Evolutionary conservation across 1,140 invertebrate species (phyloP), one percentile per base, ranked within the genome.

Genomic region (Helicoverpa zea): DNA sequence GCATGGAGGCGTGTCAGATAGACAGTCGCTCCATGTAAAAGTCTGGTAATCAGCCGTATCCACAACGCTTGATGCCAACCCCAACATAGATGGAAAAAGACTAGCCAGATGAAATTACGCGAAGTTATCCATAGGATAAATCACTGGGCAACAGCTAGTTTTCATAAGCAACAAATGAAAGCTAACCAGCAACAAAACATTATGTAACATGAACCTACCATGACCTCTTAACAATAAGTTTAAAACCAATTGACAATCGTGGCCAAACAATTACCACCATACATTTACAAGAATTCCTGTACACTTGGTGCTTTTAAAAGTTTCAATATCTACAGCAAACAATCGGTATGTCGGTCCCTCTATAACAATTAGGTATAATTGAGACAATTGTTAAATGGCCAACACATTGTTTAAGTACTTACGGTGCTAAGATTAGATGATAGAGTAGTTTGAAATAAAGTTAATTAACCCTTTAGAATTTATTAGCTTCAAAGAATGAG

Each of bases 281-380:
- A 23, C 11, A 18, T 29, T 29, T 59, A 59, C 23, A 16, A 59
- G 58, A 59, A 23, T 29, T 59, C 58, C 18, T 23, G 58, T 7
- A 30, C 18, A 61, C 10, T 13, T 12, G 3, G 58, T 59, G 4
- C 30, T 63, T 35, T n/a, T 43, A 66, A 35, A 66, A 5, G n/a
- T 18, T 47, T 5, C 14, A 66, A 66, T n/a, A 3, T 3, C n/a
- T 18, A 66, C 14, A 47, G 47, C 63, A 66, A 66, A 66, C 16
- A 49, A 11, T 47, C 2, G 29, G 1, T 43, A 5, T 47, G 43
- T 66, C 16, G 43, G 63, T 18, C 43, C 11, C 49, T 30, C 18
- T 73, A 16, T 56, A 51, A 73, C 35, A 76, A 76, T 76, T 30
- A 63, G 54, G 52, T 14, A 23, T 79, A 68, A 79, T 79, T 79